Conservation (phyloP, 2,797 vertebrate species). For the Percopsis omiscomaycus region DNA sequence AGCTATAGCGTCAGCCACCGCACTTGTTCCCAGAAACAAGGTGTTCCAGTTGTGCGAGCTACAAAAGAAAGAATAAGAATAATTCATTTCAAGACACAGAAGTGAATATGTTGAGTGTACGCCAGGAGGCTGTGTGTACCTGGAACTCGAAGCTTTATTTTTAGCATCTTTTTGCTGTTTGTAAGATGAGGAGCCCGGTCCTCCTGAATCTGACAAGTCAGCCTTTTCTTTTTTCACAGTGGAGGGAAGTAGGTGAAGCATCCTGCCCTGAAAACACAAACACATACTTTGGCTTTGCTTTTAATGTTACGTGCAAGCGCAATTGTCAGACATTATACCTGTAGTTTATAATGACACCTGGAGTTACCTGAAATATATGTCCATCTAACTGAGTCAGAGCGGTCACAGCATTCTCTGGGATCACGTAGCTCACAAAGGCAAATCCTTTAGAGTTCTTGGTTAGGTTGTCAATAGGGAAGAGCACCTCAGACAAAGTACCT, state of each 20-base stretch:
- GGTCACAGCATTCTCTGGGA: slow-evolving; percentile 89
- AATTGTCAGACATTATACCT: not conserved
- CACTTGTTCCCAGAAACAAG: slow-evolving; percentile 90
- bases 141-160: slow-evolving; percentile 89
- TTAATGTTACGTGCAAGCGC: not conserved
- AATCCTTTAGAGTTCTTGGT: slow-evolving; percentile 95
- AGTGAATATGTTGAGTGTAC: not conserved
- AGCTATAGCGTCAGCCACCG: slow-evolving; percentile 91
- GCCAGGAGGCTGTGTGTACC: slow-evolving; percentile 65
- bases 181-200: slow-evolving; percentile 81
- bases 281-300: not conserved
- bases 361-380: slow-evolving; percentile 91
- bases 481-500: slow-evolving; percentile 91
- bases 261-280: slow-evolving; percentile 81
- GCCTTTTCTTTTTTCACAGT: slow-evolving; percentile 86
- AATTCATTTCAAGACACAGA: not conserved
- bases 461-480: slow-evolving; percentile 89
- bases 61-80: slow-evolving; percentile 10
- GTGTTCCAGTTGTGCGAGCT: slow-evolving; percentile 98
- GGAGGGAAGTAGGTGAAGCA: slow-evolving; percentile 91
- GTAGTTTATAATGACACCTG: not conserved
- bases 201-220: slow-evolving; percentile 59
- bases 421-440: slow-evolving; percentile 94
- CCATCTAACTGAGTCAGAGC: slow-evolving; percentile 88
- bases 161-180: slow-evolving; percentile 90